These are phyloP conservation scores for Erebia ligea DNA, from an alignment of 2,888 invertebrate genomes.

Conservation along the genomic window DNA sequence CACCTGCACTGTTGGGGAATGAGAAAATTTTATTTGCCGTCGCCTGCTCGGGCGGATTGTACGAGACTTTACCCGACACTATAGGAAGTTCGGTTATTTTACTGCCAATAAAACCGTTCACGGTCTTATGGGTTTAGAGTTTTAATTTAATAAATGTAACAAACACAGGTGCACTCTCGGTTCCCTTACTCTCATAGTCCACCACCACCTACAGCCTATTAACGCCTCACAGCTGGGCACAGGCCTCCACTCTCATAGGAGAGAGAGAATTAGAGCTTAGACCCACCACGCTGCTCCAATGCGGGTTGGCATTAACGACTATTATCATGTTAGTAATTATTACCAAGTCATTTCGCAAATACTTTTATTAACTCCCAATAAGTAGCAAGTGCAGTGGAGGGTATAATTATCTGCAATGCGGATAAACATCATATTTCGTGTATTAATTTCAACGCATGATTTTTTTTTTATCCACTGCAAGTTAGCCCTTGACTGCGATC, in stretches of 20 bases:
- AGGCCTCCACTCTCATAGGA: no score
- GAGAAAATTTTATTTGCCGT: constrained; percentile 54
- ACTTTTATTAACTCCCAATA: not conserved
- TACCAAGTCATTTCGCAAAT: no score
- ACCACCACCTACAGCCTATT: no score
- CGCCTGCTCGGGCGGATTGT: constrained; percentile 40
- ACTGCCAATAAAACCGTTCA: constrained; percentile 19
- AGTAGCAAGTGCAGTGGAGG: not conserved
- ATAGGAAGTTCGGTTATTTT: constrained; percentile 38
- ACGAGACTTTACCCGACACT: constrained; percentile 33
- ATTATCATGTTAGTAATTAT: no score
- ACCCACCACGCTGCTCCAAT: no score
- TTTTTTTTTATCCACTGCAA: no score
- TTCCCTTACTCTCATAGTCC: no score
- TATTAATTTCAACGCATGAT: constrained; percentile 10
- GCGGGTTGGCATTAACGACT: no score
- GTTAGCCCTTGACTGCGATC: no score
- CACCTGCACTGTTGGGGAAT: constrained; percentile 44
- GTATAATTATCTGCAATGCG: constrained; percentile 18
- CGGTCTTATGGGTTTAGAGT: constrained; percentile 1
- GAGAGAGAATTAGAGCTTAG: no score
- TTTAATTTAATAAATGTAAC: not conserved
- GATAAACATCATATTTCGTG: constrained; percentile 24
- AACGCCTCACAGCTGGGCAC: no score
- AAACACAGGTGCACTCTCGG: no score